Evolutionary conservation across 2,113 vertebrate genomes (phyloP), one percentile per base, ranked within the genome.

Genomic region (Trematocara zebra): DNA sequence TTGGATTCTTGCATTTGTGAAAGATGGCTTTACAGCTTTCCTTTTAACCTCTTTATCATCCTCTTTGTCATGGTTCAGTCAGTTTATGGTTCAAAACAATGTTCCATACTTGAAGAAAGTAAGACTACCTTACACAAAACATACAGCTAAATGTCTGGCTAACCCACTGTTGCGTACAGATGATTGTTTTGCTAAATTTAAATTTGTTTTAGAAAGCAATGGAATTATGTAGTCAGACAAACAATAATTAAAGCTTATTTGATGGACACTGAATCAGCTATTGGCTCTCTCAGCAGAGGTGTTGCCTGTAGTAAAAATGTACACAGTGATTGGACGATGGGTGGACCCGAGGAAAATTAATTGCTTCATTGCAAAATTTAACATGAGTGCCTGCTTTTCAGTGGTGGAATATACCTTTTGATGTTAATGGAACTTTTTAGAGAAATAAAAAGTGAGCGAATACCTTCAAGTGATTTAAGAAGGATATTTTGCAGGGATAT

Each of bases 1-100:
- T 79, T 86, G 85, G 20, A 79, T 84, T 84, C 35, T 53, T 83
- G 26, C 61, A 78, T 90, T 67, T 81, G 72, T 52, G 35, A 86
- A 81, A 28, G 31, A 67, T 28, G 9, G 5, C 54, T 37, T 80
- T 49, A 49, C 42, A 35, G 28, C 40, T 28, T 85, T 81, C 6
- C 20, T 52, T 59, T 51, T 26, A 40, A 40, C 20, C 3, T 67
- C 53, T 33, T 80, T 37, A 82, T 61, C 53, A 54, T 23, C 7
- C 33, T 31, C 33, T 74, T 74, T 74, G 67, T 47, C 40, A 33
- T 14, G 31, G 9, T 79, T 79, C n/a, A 3, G 20, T 54, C 49
- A 87, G 56, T 79, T 78, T 35, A 20, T 49, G 26, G 23, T 23
- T 31, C 23, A 49, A 74, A 74, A 74, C 23, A 74, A 76, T 76